Conservation (phyloP, 2,888 invertebrate species). For the Machimus atricapillus region DNA sequence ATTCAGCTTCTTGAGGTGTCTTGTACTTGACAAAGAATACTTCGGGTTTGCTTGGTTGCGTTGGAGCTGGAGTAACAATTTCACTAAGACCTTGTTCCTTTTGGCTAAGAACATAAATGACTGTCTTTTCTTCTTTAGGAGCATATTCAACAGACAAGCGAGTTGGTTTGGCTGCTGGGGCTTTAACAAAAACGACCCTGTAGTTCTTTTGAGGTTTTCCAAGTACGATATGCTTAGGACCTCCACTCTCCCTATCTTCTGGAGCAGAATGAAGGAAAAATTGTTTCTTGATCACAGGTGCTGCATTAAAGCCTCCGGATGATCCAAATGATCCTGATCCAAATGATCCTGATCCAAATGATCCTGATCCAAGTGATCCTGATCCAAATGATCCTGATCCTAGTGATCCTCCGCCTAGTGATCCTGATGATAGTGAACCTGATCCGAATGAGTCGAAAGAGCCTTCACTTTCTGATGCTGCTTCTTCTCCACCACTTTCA, state of each 20-base stretch:
- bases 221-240: slow-evolving; percentile 55
- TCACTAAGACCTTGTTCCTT: slow-evolving; percentile 56
- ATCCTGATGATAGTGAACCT: not conserved
- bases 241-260: slow-evolving; percentile 55
- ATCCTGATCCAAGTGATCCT: not conserved
- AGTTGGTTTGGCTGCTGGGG: slow-evolving; percentile 52
- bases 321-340: not conserved
- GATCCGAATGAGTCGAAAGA: not conserved
- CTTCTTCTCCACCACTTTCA: not conserved
- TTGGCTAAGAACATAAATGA: slow-evolving; percentile 59
- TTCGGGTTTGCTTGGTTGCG: slow-evolving; percentile 57
- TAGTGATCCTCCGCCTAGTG: not conserved
- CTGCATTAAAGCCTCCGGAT: not conserved
- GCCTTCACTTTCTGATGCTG: not conserved
- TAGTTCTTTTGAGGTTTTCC: slow-evolving; percentile 59
- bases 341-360: not conserved
- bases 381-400: not conserved
- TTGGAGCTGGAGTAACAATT: slow-evolving; percentile 53
- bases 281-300: slow-evolving; percentile 57
- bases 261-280: slow-evolving; percentile 62
- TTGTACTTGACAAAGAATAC: slow-evolving; percentile 61
- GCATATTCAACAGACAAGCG: slow-evolving; percentile 56
- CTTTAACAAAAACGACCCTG: slow-evolving; percentile 60
- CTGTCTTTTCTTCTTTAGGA: slow-evolving; percentile 60
- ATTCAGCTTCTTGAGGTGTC: slow-evolving; percentile 58